Conservation (phyloP, 2,888 invertebrate genomes). For the Rhagophthalmus giganteus region DNA sequence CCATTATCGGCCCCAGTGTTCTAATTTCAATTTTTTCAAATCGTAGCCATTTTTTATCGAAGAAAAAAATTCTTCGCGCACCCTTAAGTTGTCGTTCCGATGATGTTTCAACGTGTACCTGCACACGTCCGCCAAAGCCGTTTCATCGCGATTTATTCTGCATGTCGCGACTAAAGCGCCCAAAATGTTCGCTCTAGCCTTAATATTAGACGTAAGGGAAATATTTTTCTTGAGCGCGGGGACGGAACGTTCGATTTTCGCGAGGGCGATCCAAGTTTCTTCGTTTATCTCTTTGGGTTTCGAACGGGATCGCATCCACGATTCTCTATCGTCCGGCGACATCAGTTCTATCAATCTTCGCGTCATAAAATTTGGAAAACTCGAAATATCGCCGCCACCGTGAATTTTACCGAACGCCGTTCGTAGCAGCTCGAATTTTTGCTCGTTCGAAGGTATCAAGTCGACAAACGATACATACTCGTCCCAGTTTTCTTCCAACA, state of each 20-base stretch:
- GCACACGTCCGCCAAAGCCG: constrained; percentile 11
- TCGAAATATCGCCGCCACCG: constrained; percentile 11
- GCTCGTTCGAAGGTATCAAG: neutral
- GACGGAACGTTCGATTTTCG: constrained; percentile 14
- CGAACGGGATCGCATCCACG: constrained; percentile 2
- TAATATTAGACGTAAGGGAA: constrained; percentile 4
- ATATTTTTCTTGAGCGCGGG: constrained; percentile 17
- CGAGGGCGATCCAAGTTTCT: constrained; percentile 10
- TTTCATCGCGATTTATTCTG: constrained; percentile 14
- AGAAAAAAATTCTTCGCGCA: neutral
- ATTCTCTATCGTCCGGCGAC: constrained; percentile 10
- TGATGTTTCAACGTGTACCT: constrained; percentile 11
- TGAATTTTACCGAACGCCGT: constrained; percentile 6
- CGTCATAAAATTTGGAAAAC: neutral
- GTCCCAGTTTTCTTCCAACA: neutral
- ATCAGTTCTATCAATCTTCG: constrained; percentile 10
- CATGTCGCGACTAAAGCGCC: constrained; percentile 12
- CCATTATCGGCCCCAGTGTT: constrained; percentile 15
- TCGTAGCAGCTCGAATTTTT: constrained; percentile 5
- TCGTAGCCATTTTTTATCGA: neutral
- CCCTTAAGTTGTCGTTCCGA: constrained; percentile 10
- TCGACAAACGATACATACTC: neutral
- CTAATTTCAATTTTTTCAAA: constrained; percentile 3
- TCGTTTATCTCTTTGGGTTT: constrained; percentile 4
- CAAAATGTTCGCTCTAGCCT: constrained; percentile 3